Evolutionary conservation across 2,797 vertebrate species (phyloP).

Genomic region (Eleutherodactylus coqui): DNA sequence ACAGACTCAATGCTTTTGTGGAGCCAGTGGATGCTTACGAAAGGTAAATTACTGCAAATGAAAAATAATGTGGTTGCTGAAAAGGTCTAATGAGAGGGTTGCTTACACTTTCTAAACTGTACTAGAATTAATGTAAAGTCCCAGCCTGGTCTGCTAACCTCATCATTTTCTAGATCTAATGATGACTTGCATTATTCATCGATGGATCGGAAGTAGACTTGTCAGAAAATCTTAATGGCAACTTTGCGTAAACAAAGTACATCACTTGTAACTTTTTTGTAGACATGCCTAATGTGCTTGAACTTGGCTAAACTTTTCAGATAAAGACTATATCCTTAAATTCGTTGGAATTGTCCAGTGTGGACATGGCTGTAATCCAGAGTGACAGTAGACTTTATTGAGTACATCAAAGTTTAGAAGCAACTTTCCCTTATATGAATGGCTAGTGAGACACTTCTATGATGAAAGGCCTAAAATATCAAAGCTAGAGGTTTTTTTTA

Average conservation of each 20-base stretch:
- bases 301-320: background rate
- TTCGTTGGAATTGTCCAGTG: no score
- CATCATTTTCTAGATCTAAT: background rate
- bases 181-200: background rate
- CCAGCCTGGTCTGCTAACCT: background rate
- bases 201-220: background rate
- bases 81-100: background rate
- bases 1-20: background rate
- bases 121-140: background rate
- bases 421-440: no score
- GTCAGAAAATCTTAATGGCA: background rate
- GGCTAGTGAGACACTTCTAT: no score
- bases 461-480: no score
- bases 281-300: background rate
- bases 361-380: no score
- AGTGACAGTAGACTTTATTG: no score
- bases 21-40: background rate
- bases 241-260: background rate
- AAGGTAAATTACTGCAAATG: background rate
- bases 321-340: no score
- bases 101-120: conserved; percentile 7
- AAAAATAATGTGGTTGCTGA: background rate
- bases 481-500: no score
- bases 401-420: no score
- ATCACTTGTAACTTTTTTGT: background rate